Conservation (phyloP, 2,113 vertebrate species). For the Dasyprocta punctata region DNA sequence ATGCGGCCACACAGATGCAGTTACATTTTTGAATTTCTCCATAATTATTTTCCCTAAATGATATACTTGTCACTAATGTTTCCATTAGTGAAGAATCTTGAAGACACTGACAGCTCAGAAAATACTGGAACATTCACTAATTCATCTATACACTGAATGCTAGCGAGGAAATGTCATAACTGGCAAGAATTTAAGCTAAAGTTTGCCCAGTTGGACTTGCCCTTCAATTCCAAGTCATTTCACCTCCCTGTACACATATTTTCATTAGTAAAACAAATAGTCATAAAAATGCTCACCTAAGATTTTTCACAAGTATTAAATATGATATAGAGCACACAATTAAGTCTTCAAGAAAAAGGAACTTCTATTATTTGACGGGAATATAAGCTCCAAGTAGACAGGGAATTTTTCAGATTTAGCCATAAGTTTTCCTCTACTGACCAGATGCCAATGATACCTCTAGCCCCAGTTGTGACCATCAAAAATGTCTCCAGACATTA, state of each 20-base stretch:
- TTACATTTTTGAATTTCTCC: not conserved
- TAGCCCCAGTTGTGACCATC: not conserved
- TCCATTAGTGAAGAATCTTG: not conserved
- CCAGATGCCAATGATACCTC: not conserved
- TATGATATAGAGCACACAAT: fast-evolving
- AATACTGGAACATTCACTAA: not conserved
- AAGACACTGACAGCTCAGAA: not conserved
- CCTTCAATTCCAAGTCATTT: fast-evolving
- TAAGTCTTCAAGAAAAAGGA: not conserved
- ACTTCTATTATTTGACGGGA: fast-evolving
- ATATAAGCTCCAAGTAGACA: not conserved
- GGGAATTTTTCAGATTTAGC: not conserved
- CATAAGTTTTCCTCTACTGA: not conserved
- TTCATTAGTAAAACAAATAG: not conserved
- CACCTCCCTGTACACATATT: not conserved
- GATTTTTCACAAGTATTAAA: not conserved
- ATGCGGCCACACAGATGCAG: fast-evolving
- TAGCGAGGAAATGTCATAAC: fast-evolving
- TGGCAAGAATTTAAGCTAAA: fast-evolving
- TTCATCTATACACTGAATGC: fast-evolving
- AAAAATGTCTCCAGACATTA: too few relatives aligned
- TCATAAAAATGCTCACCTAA: not conserved
- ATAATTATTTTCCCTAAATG: not conserved
- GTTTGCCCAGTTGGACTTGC: fast-evolving
- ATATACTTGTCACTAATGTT: not conserved